Evolutionary conservation across 2,888 invertebrate genomes (phyloP), one percentile per base, ranked within the genome.

Genomic region (Hyposoter didymator): DNA sequence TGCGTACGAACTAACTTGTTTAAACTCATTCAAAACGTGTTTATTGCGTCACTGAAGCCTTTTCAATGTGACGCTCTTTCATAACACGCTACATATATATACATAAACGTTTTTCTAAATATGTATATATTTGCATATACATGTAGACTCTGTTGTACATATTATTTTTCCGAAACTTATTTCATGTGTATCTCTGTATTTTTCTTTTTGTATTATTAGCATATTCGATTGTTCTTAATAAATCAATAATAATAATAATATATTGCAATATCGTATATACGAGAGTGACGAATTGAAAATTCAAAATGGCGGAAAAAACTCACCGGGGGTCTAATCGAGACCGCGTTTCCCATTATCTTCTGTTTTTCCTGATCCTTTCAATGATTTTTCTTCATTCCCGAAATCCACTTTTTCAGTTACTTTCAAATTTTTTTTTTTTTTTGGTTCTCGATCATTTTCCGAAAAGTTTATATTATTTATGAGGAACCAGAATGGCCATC

Each of bases 61-160:
- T 59, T 80, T 75, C n/a, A 79, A 82, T 70, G 55, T 78, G 72
- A 87, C 85, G 72, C 82, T 85, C 62, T 49, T 78, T 79, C 87
- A 79, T 88, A 84, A 85, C 79, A 87, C 85, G 45, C 35, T 82
- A 85, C 84, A 85, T 78, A 84, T 72, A 85, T 78, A 84, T 78
- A 88, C 64, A 82, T 73, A 84, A 86, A 87, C 74, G 52, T 64
- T 45, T 75, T 76, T 49, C 45, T 70, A 80, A 59, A 75, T 84
- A 88, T 86, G 89, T 89, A 89, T 84, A 85, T 82, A 84, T 84
- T 88, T 88, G 88, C 88, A 87, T 90, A 90, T 89, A 90, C 87
- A 89, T 89, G 88, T 75, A 64, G 88, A 89, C 87, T 90, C 90
- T 92, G 88, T 92, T 93, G 93, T 93, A 93, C 90, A 93, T 93